Evolutionary conservation across 2,888 invertebrate species (phyloP), one percentile per base, ranked within the genome.

Genomic region (Toxonevra muliebris): DNA sequence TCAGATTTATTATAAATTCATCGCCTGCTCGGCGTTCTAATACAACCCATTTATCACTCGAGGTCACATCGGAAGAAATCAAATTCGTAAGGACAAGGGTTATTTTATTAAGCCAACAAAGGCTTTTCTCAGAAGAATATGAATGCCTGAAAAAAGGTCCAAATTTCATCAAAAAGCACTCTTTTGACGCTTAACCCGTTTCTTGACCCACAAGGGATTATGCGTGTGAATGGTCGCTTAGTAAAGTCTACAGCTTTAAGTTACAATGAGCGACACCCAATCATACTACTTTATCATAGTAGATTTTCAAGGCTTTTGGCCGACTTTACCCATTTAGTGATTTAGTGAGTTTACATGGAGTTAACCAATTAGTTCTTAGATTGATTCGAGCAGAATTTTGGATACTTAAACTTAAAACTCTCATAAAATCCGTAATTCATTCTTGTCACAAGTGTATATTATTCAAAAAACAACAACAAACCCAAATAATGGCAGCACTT

Each of bases 191-290:
- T 70, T 11, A 72, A 70, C 19, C 67, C 68, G 5, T 50, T 52
- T 19, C 42, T 69, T 1, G 69, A 69, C 11, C 9, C 9, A 0
- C 20, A 69, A 3, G 50, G 54, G 7, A 8, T 70, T 10, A 57
- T 68, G 30, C 57, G 68, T 15, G 43, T 50, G 1, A 67, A 69
- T 12, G 65, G 72, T 12, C 43, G 70, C 1, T 59, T 72, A 9
- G 40, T 58, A 2, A 57, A 68, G 53, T 57, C 57, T n/a, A 45
- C 64, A 0, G 54, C 17, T 0, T 15, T 69, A 0, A 19, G 62
- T 1, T 65, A 41, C 17, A 54, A 58, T 15, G 70, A 69, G 52
- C 54, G 53, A 0, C 50, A 62, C n/a, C 68, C 70, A 0, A 66
- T 68, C 8, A 61, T 70, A 10, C 53, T 70, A 7, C 68, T 68